A percentile compares a stretch with the other conserved stretches of the same genome.
Conservation (phyloP, 2,113 vertebrate genomes). For the Passerina amoena region DNA sequence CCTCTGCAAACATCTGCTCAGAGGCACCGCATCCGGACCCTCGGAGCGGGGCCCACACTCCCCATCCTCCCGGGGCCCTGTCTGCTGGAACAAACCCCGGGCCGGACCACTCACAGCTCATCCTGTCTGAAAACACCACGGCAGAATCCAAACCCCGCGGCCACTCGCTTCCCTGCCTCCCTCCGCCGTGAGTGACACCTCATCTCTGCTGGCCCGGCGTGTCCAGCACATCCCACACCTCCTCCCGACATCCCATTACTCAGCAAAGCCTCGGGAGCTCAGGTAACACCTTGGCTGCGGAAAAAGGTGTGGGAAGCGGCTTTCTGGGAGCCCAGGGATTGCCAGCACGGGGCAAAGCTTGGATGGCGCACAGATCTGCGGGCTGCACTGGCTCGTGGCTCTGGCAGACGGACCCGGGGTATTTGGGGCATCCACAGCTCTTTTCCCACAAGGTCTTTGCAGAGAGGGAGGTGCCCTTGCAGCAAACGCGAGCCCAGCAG, state of each 20-base stretch:
- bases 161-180: not conserved
- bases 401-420: not conserved
- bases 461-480: fast-evolving
- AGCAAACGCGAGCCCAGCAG: not conserved
- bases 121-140: not conserved
- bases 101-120: not conserved
- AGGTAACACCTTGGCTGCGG: not conserved
- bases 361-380: not conserved
- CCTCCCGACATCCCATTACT: not conserved
- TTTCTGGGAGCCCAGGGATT: not conserved
- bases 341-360: not conserved
- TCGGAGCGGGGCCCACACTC: not conserved
- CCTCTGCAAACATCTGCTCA: conserved; percentile 11
- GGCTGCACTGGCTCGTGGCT: fast-evolving
- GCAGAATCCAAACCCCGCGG: not conserved
- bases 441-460: not conserved
- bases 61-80: not conserved
- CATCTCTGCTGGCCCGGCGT: not conserved
- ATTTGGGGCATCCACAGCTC: fast-evolving
- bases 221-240: not conserved
- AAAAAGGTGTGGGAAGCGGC: not conserved
- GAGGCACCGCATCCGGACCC: not conserved
- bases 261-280: not conserved
- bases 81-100: not conserved
- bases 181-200: not conserved